Percentiles rank a stretch among this genome's conserved stretches.
Conservation (phyloP, 2,113 vertebrate species). For the Pollimyrus isidori region DNA sequence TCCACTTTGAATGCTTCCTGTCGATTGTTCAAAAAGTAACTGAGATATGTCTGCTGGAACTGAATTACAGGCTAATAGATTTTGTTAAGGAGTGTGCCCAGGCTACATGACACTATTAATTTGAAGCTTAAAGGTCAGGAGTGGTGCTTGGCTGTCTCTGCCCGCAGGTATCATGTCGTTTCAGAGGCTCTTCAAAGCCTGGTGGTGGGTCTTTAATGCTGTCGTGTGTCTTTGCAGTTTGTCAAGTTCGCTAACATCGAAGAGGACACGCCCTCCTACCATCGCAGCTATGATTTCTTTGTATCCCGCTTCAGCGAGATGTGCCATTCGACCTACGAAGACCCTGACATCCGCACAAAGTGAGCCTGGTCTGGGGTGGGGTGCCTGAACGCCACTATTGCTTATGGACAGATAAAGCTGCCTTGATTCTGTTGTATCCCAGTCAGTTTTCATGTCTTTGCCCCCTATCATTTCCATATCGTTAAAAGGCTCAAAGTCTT, state of each 20-base stretch:
- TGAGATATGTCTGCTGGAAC: constrained; percentile 28
- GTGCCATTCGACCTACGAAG: constrained; percentile 86
- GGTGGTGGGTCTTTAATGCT: background rate
- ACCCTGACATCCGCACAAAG: constrained; percentile 83
- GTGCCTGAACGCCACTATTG: background rate
- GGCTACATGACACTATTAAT: background rate
- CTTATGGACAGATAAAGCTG: background rate
- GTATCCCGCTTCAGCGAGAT: constrained; percentile 95
- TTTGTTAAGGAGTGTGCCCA: too few relatives aligned
- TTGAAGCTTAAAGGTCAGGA: background rate
- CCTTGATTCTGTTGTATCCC: background rate
- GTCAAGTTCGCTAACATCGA: constrained; percentile 98
- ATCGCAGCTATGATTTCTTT: constrained; percentile 94
- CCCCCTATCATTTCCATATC: background rate
- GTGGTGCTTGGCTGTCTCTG: background rate
- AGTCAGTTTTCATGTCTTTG: background rate
- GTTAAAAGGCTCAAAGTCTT: background rate
- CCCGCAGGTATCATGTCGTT: background rate
- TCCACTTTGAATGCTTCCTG: constrained; percentile 6
- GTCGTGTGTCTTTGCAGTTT: constrained; percentile 60
- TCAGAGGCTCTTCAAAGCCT: background rate
- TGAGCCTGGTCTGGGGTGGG: constrained; percentile 49
- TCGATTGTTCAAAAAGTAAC: constrained; percentile 39
- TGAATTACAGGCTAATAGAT: constrained; percentile 34
- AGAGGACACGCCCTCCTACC: constrained; percentile 90